phyloP scores from a whole-genome alignment of 2,113 vertebrate species.

The Chlorocebus sabaeus region DNA sequence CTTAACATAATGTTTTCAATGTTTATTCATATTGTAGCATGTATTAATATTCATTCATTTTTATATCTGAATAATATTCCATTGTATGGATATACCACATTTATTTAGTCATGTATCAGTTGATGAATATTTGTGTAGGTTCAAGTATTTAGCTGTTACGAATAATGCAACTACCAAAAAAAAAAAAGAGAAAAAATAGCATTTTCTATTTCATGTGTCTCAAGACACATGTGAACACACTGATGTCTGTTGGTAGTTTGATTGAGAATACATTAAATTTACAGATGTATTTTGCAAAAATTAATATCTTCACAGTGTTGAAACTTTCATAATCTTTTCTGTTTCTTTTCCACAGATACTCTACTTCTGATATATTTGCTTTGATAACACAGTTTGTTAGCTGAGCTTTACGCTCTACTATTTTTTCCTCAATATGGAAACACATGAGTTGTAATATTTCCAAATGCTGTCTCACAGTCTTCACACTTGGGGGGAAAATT shows the following conservation, averaged over 20 bases:
- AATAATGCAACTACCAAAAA: background rate
- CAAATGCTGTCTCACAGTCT: background rate
- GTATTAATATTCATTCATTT: background rate
- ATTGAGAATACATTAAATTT: background rate
- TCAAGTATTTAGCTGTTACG: background rate
- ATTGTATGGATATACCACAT: background rate
- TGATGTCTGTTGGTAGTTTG: background rate
- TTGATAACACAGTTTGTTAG: background rate
- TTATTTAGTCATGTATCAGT: background rate
- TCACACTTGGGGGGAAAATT: background rate
- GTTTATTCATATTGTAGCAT: background rate
- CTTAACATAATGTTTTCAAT: background rate
- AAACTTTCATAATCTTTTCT: background rate
- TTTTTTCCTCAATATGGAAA: background rate
- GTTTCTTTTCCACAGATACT: background rate
- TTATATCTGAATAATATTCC: too few species aligned
- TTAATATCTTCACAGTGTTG: background rate
- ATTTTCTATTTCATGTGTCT: too few species aligned
- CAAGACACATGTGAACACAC: background rate
- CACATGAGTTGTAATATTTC: background rate
- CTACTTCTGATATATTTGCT: background rate
- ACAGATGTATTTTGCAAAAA: background rate
- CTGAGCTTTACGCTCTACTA: background rate
- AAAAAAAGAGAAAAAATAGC: too few species aligned
- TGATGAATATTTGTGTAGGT: background rate